Conservation (phyloP, 2,797 vertebrate genomes). For the Balearica regulorum region DNA sequence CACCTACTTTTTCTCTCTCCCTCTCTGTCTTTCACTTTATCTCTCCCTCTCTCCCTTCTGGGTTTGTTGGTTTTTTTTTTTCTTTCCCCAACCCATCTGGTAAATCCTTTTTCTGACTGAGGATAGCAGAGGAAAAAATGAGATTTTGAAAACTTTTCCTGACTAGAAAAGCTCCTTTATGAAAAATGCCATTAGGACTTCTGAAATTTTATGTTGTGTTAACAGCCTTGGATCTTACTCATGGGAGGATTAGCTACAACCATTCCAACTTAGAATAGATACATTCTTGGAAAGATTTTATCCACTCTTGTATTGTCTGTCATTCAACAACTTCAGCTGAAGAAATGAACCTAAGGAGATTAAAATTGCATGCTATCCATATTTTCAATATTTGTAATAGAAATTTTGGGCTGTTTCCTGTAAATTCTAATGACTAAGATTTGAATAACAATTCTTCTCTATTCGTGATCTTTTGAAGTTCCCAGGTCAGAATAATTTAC, state of each 20-base stretch:
- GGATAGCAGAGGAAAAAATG: not conserved
- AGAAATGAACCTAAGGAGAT: not conserved
- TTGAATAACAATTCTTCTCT: not conserved
- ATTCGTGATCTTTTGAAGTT: not conserved
- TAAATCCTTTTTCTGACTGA: not conserved
- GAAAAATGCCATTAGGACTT: not conserved
- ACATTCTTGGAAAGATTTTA: not conserved
- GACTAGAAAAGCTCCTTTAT: not conserved
- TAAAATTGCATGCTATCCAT: not conserved
- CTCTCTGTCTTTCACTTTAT: fast-evolving
- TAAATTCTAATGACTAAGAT: not conserved
- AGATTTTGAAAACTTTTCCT: not conserved
- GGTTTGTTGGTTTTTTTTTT: too few relatives aligned
- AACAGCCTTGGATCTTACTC: not conserved
- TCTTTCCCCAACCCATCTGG: not conserved
- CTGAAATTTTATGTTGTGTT: not conserved
- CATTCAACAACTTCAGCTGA: not conserved
- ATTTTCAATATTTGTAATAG: not conserved
- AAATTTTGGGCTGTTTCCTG: not conserved
- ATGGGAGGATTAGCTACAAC: not conserved
- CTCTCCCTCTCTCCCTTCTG: too few relatives aligned
- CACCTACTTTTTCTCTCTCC: not conserved
- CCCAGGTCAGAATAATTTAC: not conserved
- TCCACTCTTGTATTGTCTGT: not conserved
- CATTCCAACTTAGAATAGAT: not conserved